These are phyloP conservation scores for Protomyctophum bolini DNA, from an alignment of 2,113 vertebrate genomes.

Conservation along the genomic window DNA sequence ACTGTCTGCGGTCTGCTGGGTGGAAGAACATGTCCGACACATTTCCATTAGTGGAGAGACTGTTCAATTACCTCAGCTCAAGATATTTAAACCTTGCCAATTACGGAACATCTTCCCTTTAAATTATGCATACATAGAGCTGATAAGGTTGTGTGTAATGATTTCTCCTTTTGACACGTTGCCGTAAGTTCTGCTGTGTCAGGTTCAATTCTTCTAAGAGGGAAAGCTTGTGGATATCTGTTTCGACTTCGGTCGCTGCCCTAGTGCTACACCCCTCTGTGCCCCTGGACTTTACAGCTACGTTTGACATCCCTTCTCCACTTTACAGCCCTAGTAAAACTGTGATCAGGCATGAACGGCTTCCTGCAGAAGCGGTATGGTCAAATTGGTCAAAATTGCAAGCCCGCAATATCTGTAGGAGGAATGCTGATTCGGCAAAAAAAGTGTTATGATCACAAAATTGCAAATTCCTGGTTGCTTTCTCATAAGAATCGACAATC, in stretches of 20 bases:
- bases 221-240: constrained; percentile 31
- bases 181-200: constrained; percentile 63
- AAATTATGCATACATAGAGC: constrained; percentile 78
- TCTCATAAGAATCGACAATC: constrained; percentile 38
- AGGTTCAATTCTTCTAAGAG: constrained; percentile 30
- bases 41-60: constrained; percentile 81
- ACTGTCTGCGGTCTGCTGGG: constrained; percentile 70
- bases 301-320: neutral
- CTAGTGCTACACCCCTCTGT: neutral
- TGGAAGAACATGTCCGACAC: constrained; percentile 80
- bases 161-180: constrained; percentile 75
- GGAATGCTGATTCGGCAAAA: constrained; percentile 33
- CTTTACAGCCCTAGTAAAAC: neutral
- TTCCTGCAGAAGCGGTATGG: constrained; percentile 11
- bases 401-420: constrained; percentile 7
- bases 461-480: constrained; percentile 24
- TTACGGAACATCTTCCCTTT: constrained; percentile 81
- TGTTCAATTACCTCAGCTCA: constrained; percentile 83
- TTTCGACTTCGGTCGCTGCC: constrained; percentile 21
- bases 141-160: constrained; percentile 73
- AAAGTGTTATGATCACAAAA: constrained; percentile 25
- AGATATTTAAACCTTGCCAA: constrained; percentile 83
- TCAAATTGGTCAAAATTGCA: constrained; percentile 9
- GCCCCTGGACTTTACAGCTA: constrained; percentile 8
- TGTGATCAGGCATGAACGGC: neutral